Evolutionary conservation across 2,113 vertebrate species (phyloP).

Genomic region (Aspidoscelis tigris): DNA sequence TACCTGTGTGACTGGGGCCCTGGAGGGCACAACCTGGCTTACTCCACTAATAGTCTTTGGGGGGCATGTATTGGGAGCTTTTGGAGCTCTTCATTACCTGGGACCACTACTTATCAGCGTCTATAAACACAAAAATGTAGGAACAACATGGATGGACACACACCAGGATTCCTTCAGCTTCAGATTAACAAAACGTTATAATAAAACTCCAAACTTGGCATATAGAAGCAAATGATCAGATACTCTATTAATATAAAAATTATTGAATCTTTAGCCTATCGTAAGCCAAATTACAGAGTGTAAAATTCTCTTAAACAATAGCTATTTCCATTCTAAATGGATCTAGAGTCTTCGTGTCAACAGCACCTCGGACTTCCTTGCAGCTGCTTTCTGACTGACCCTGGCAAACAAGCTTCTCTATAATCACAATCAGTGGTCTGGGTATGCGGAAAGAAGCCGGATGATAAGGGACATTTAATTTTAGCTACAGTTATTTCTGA

Average conservation of each 20-base stretch:
- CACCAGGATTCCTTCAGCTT: not conserved
- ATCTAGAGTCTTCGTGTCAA: not conserved
- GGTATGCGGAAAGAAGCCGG: conserved; percentile 29
- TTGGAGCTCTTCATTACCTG: not conserved
- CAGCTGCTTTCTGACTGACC: not conserved
- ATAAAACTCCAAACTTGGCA: not conserved
- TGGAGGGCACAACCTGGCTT: not conserved
- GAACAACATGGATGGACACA: too few species aligned
- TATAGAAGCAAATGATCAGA: not conserved
- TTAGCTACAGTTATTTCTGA: conserved; percentile 67
- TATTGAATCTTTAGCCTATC: not conserved
- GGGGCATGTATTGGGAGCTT: not conserved
- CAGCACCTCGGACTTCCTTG: not conserved
- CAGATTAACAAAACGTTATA: not conserved
- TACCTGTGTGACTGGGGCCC: too few species aligned
- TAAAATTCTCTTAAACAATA: rapidly evolving
- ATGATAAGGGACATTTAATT: conserved; percentile 61
- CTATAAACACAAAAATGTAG: not conserved
- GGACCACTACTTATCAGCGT: not conserved
- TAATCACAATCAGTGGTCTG: conserved; percentile 9
- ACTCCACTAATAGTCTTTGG: not conserved
- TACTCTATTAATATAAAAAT: not conserved
- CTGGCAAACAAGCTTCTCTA: conserved; percentile 25
- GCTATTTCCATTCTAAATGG: not conserved
- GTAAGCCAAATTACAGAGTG: not conserved